Percentiles rank a stretch among this genome's conserved stretches.
phyloP scores from a whole-genome alignment of 2,888 invertebrate genomes.

The Unio pictorum region DNA sequence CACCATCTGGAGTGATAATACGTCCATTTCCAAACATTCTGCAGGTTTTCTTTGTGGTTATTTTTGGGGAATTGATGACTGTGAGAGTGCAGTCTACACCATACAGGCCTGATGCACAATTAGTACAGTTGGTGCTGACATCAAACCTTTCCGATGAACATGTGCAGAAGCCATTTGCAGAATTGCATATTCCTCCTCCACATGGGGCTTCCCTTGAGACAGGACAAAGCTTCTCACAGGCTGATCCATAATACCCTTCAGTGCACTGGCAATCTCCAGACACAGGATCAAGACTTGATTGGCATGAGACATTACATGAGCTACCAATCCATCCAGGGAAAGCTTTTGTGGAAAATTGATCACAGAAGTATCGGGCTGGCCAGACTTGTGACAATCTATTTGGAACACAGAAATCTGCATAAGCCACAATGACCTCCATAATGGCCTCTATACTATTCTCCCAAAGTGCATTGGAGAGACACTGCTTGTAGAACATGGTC shows the following conservation, averaged over 20 bases:
- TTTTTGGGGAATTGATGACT: conserved; percentile 4
- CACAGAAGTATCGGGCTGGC: conserved; percentile 23
- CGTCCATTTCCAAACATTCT: conserved; percentile 24
- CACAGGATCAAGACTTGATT: conserved; percentile 27
- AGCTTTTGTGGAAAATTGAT: conserved; percentile 8
- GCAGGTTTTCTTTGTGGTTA: not conserved
- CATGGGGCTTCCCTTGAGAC: conserved; percentile 48
- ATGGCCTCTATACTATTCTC: conserved; percentile 3
- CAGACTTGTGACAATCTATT: conserved; percentile 2
- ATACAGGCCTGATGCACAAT: conserved; percentile 32
- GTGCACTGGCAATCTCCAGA: conserved; percentile 38
- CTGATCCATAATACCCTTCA: conserved; percentile 39
- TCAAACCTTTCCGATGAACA: conserved; percentile 51
- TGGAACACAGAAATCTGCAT: conserved; percentile 8
- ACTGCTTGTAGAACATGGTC: conserved; percentile 9
- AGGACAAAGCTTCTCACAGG: conserved; percentile 40
- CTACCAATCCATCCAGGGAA: conserved; percentile 32
- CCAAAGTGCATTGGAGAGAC: conserved; percentile 14
- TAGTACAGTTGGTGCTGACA: conserved; percentile 14
- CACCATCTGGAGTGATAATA: conserved; percentile 35
- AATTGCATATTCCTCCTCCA: conserved; percentile 40
- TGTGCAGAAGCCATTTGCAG: conserved; percentile 32
- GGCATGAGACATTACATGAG: conserved; percentile 34
- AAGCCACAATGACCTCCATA: conserved; percentile 23
- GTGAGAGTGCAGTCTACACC: conserved; percentile 29